Base-by-base conservation (phyloP, 1,140 invertebrate species). In the Drosophila takahashii region DNA sequence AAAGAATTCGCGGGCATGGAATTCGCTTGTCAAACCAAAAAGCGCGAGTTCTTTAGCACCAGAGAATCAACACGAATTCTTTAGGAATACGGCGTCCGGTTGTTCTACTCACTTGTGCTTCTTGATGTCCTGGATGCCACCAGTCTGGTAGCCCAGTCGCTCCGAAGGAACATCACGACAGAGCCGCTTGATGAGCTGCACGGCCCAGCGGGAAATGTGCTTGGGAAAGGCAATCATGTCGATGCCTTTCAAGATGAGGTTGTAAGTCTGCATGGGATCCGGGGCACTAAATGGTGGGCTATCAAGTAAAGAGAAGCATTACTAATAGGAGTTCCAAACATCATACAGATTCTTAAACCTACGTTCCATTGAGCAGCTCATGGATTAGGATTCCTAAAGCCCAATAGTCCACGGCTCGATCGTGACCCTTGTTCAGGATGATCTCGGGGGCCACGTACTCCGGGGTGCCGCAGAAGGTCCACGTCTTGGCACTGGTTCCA, bases 81-180 rank as follows among this genome's bases (percentile, higher is more conserved):
- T n/a, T n/a, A n/a, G n/a, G n/a, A n/a, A n/a, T n/a, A n/a, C n/a
- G n/a, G n/a, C n/a, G n/a, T n/a, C n/a, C n/a, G n/a, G n/a, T n/a
- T 41, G 6, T 41, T 41, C 7, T 8, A 76, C 92, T 86, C 92
- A 99, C 95, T 97, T 97, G 92, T 99, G 97, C 91, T 97, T 97
- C 81, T 97, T 96, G 51, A 99, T 97, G 90, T 99, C 98, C 71
- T 96, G 94, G 29, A 99, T 96, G 9, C 98, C 98, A 57, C 96
- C 96, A 83, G 96, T 95, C 78, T 98, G 96, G 90, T 98, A 98
- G 0, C 98, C 99, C 1, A 99, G 93, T 61, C 99, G 93, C 92
- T 99, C 99, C 3, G 96, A 95, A 0, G 98, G 97, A 58, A 96
- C 95, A 62, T 98, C 95, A 58, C 96, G 94, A 86, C 98, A 98